Conservation (phyloP, 1,140 invertebrate genomes). For the Epicauta chinensis region DNA sequence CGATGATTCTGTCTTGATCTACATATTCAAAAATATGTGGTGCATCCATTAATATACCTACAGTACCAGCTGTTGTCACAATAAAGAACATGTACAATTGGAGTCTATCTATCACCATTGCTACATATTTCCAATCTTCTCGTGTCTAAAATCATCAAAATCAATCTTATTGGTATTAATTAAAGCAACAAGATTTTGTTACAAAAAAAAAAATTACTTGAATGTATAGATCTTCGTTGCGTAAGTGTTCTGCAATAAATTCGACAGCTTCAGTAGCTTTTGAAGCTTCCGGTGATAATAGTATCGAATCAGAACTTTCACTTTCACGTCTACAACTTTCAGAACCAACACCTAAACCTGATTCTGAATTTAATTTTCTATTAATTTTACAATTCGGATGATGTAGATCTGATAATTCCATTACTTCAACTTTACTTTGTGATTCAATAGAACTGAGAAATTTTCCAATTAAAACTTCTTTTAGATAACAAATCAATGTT, state of each 20-base stretch:
- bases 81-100: constrained; percentile 97
- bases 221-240: constrained; percentile 94
- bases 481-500: constrained; percentile 9
- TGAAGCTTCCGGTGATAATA: constrained; percentile 85
- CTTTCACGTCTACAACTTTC: constrained; percentile 71
- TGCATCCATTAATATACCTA: constrained; percentile 97
- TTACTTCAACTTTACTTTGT: constrained; percentile 80
- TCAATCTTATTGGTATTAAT: background rate
- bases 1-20: constrained; percentile 94
- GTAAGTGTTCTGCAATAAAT: constrained; percentile 96
- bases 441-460: constrained; percentile 40
- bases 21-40: constrained; percentile 99
- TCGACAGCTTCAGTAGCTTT: constrained; percentile 96
- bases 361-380: constrained; percentile 61
- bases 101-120: constrained; percentile 97
- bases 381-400: constrained; percentile 95
- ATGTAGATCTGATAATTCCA: constrained; percentile 91
- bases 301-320: constrained; percentile 83
- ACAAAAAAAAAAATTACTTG: constrained; percentile 66
- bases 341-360: constrained; percentile 56
- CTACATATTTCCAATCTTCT: constrained; percentile 99
- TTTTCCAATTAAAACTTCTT: background rate
- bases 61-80: constrained; percentile 88
- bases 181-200: no score
- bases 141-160: constrained; percentile 66